These are phyloP conservation scores for Elymnias hypermnestra DNA, from an alignment of 1,140 invertebrate species.

Conservation along the genomic window DNA sequence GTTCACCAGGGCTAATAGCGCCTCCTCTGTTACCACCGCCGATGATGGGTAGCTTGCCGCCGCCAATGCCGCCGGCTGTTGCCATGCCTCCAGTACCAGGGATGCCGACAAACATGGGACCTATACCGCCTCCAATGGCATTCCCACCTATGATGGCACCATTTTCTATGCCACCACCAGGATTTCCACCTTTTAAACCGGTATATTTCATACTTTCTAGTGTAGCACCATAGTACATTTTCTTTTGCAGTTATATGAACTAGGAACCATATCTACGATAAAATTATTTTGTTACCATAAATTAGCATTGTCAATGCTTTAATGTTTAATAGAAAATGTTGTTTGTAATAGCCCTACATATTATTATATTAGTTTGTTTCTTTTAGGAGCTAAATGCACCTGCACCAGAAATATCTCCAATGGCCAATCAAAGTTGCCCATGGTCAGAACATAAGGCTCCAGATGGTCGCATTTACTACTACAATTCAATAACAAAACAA, in stretches of 20 bases:
- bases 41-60: constrained; percentile 42
- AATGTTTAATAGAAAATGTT: no score
- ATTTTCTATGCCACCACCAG: constrained; percentile 86
- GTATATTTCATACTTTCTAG: constrained; percentile 40
- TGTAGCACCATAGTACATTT: no score
- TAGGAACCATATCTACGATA: no score
- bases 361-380: no score
- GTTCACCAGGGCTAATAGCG: constrained; percentile 52
- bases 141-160: constrained; percentile 84
- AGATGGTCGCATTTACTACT: constrained; percentile 97
- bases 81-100: constrained; percentile 24
- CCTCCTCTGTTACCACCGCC: constrained; percentile 40
- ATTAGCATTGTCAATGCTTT: background rate
- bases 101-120: constrained; percentile 48
- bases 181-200: constrained; percentile 78
- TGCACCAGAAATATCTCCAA: constrained; percentile 59
- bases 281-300: no score
- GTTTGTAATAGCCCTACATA: no score
- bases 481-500: constrained; percentile 95
- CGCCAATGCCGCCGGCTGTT: no score
- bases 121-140: constrained; percentile 77
- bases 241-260: no score
- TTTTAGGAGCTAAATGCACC: constrained; percentile 65
- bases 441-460: constrained; percentile 98
- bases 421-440: constrained; percentile 65